A percentile compares a stretch with the other conserved stretches of the same genome.
Evolutionary conservation across 1,140 invertebrate genomes (phyloP).

Genomic region (Bombus pyrosoma): DNA sequence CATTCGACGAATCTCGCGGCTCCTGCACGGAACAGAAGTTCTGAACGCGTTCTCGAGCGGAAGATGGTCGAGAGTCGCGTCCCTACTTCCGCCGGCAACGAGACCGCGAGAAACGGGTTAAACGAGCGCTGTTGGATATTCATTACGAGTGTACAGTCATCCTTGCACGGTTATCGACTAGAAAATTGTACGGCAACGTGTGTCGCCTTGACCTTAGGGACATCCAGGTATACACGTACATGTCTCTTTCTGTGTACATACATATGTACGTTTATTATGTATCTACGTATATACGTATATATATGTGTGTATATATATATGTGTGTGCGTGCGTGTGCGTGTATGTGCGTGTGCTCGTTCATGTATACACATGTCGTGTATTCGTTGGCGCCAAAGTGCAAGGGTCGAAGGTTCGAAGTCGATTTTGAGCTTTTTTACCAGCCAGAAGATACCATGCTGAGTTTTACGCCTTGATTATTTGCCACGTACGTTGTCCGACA

Average conservation of each 20-base stretch:
- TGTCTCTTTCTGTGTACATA: neutral
- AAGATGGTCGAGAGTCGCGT: neutral
- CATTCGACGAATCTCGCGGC: conserved; percentile 23
- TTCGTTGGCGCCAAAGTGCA: conserved; percentile 1
- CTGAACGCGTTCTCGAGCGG: neutral
- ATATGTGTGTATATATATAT: neutral
- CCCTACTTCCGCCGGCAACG: neutral
- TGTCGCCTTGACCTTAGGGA: conserved; percentile 61
- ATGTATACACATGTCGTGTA: conserved; percentile 23
- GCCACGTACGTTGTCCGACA: neutral
- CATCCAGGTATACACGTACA: conserved; percentile 24
- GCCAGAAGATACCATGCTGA: neutral
- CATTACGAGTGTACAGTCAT: conserved; percentile 55
- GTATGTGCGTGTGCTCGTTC: neutral
- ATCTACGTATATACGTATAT: neutral
- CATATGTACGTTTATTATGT: no score
- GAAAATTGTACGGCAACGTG: conserved; percentile 53
- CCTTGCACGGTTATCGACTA: conserved; percentile 68
- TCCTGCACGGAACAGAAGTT: conserved; percentile 14
- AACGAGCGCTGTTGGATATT: conserved; percentile 24
- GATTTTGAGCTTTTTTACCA: neutral
- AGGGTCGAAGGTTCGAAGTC: neutral
- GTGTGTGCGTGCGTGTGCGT: neutral
- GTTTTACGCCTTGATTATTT: conserved; percentile 8
- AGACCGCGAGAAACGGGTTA: conserved; percentile 10